Base-by-base conservation (phyloP, 2,888 invertebrate species). In the Mystacides longicornis region DNA sequence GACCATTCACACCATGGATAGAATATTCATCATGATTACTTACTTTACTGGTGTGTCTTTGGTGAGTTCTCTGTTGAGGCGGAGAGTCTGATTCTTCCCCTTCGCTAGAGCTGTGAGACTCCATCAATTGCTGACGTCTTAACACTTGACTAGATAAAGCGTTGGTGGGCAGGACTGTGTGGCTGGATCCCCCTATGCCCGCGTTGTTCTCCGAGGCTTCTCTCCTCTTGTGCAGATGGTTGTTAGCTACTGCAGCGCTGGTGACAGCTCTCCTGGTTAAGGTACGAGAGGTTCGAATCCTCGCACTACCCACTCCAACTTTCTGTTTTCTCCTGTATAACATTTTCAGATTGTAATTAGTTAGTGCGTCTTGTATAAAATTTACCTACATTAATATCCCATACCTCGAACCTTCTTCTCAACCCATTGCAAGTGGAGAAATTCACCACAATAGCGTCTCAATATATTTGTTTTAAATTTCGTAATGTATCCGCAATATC, bases 71-170 rank as follows among this genome's bases (percentile, higher is more conserved):
- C 42, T 70, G 56, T 21, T 18, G 56, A 49, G 53, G 64, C 1
- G 74, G 71, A 33, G 74, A 74, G 52, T 75, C 75, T 2, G 74
- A 74, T 66, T 76, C 75, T 73, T 55, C 78, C 14, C 23, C 54
- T 16, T 54, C 54, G 23, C 49, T 54, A 42, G 49, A 45, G 31
- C 43, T 54, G 49, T 64, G 67, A 63, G 45, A 20, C 3, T 3
- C 37, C 14, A 14, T 37, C 37, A 27, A 27, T 27, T 27, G 64
- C 64, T 64, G 63, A 64, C 67, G 64, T 67, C 75, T 64, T 76
- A 71, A 57, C 73, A 71, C 42, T 66, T 60, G 52, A 69, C 65
- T 62, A 68, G 37, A 37, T 14, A 37, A n/a, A 11, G 11, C 27
- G 11, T 11, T 27, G 14, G 14, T 37, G 37, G 4, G 7, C 3